Evolutionary conservation across 2,888 invertebrate genomes (phyloP), one percentile per base, ranked within the genome.

Genomic region (Bellardia pandia): DNA sequence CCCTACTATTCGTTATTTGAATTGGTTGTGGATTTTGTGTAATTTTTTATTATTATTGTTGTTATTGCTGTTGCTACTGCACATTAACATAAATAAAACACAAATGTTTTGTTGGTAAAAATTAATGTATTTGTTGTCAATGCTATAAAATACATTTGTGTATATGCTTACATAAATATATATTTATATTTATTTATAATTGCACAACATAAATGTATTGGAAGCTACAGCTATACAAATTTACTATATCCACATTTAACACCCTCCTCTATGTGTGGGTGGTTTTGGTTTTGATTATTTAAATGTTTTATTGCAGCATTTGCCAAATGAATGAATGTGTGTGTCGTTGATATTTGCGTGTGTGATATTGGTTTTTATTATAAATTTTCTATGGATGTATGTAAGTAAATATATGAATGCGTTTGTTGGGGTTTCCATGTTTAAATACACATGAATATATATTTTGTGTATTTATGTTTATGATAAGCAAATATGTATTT

Each of bases 101-200:
- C 69, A 83, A 77, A 77, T 77, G 76, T 77, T 77, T 78, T 71
- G 72, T 84, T 77, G 64, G 77, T 72, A 48, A 71, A 76, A 86
- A 68, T 48, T 83, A 79, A 79, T 86, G 74, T 69, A 66, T 64
- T 62, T 79, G 40, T 56, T 79, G 79, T 71, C 79, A 71, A 66
- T 80, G 78, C 76, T 58, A 86, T 86, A 83, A 86, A 83, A 83
- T 71, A 76, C 71, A 86, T 76, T 75, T 86, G 79, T 76, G 75
- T 45, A 23, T 23, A 23, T 23, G 1, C 23, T 1, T 23, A 23
- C 23, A 23, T 23, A 11, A 13, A 3, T 13, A 45, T 13, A 9
- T 13, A 45, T 13, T 3, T 71, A 56, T 51, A 62, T 75, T 69
- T 68, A 48, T 72, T 64, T 72, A 64, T 64, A 72, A 66, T 74